Base-by-base conservation (phyloP, 2,113 vertebrate species). In the Petroica traversi region DNA sequence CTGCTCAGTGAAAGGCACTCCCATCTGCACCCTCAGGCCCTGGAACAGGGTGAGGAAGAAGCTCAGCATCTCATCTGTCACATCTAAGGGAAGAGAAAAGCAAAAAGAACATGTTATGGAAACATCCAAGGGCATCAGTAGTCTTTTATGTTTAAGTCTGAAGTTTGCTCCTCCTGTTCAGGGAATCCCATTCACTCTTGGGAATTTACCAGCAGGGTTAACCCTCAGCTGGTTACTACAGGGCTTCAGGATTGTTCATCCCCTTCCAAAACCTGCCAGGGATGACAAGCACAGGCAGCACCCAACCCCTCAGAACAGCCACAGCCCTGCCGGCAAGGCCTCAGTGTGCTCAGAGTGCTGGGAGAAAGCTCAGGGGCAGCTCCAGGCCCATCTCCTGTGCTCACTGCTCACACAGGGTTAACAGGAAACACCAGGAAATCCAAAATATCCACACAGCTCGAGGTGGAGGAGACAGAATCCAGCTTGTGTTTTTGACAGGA, bases 11-110 rank as follows among this genome's bases (percentile, higher is more conserved):
- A n/a, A n/a, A n/a, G n/a, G n/a, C n/a, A n/a, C n/a, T n/a, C n/a
- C n/a, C n/a, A n/a, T n/a, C n/a, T n/a, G n/a, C n/a, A n/a, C 99
- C 96, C 99, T 97, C 95, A 99, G 97, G 24, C 99, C 99, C 97
- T 99, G 99, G 97, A 99, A 99, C 59, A 99, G 98, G 10, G 98
- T 99, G 94, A 99, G 98, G 98, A 99, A 99, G 98, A 99, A 99
- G 95, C 99, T 99, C 96, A 99, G 97, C 99, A 99, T 99, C 97
- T 99, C 99, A 88, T 99, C 99, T 0, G 99, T 99, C 96, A 99
- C 98, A 96, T 99, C 99, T 99, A 94, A 61, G 33, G 45, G 25
- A 93, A 49, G 66, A 89, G 91, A 74, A 84, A 40, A 74, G 69
- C 12, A 52, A 81, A 52, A 57, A 29, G 17, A 77, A 49, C 1